These are phyloP conservation scores for Stichopus chloronotus DNA, from an alignment of 35 echinoderm and acorn worm genomes.

Conservation along the genomic window DNA sequence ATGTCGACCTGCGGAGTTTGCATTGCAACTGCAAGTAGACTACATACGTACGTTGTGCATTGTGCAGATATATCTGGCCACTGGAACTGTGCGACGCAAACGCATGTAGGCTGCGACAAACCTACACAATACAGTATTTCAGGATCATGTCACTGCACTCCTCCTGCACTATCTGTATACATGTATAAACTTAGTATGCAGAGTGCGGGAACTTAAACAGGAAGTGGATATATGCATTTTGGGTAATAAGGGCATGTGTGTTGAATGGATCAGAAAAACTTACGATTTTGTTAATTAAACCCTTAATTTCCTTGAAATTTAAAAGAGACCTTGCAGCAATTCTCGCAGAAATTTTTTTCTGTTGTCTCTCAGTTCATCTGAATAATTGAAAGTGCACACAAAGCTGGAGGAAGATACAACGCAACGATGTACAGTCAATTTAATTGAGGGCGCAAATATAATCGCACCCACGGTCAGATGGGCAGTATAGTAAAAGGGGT, in stretches of 20 bases:
- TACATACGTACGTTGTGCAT: not conserved
- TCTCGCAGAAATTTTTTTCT: too few relatives aligned
- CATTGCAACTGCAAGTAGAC: not conserved
- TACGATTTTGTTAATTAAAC: not conserved
- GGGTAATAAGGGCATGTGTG: not conserved
- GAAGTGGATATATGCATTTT: conserved; percentile 4
- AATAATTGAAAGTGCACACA: too few relatives aligned
- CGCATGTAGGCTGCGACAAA: not conserved
- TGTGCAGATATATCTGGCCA: not conserved
- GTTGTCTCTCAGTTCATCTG: too few relatives aligned
- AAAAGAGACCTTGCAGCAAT: too few relatives aligned
- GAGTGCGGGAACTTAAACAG: not conserved
- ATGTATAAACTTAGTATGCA: not conserved
- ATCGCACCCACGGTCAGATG: too few relatives aligned
- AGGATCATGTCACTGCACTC: not conserved
- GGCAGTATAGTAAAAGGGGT: too few relatives aligned
- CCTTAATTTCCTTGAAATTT: too few relatives aligned
- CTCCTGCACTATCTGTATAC: not conserved
- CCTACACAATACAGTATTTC: not conserved
- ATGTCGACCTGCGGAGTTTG: not conserved
- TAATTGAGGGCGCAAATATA: too few relatives aligned
- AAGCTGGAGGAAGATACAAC: too few relatives aligned
- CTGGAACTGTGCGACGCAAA: not conserved
- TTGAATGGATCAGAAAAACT: not conserved
- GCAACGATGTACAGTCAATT: too few relatives aligned